These are phyloP conservation scores for Ovis canadensis DNA, from an alignment of 2,113 vertebrate genomes.

Conservation along the genomic window DNA sequence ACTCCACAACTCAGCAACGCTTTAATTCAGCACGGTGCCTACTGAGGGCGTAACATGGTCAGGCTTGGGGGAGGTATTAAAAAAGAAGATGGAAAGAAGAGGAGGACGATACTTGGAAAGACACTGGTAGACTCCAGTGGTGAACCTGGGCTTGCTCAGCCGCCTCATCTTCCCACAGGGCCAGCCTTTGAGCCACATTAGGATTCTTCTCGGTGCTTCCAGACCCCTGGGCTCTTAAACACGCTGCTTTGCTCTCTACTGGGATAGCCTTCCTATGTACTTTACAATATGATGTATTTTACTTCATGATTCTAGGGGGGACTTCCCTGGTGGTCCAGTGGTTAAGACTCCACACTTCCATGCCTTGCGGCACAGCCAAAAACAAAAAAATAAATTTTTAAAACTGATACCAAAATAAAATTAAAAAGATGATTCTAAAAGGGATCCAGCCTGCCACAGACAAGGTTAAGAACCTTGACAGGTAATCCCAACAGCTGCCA, in stretches of 20 bases:
- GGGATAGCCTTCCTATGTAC: not conserved
- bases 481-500: no score
- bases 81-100: not conserved
- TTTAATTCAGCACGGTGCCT: not conserved
- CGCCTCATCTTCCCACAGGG: not conserved
- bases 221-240: not conserved
- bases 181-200: not conserved
- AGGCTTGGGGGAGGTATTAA: not conserved
- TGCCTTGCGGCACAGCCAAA: not conserved
- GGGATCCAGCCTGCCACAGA: not conserved
- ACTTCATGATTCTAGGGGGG: not conserved
- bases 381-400: not conserved
- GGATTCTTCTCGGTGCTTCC: not conserved
- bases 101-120: not conserved
- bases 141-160: not conserved
- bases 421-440: not conserved
- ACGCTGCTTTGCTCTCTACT: not conserved
- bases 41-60: no score
- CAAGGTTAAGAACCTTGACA: not conserved
- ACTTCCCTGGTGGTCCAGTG: not conserved
- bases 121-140: not conserved
- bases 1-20: not conserved
- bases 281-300: not conserved
- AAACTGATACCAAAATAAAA: not conserved
- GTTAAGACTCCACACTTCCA: not conserved